Conservation (phyloP, 2,888 invertebrate species). For the Idaea aversata region DNA sequence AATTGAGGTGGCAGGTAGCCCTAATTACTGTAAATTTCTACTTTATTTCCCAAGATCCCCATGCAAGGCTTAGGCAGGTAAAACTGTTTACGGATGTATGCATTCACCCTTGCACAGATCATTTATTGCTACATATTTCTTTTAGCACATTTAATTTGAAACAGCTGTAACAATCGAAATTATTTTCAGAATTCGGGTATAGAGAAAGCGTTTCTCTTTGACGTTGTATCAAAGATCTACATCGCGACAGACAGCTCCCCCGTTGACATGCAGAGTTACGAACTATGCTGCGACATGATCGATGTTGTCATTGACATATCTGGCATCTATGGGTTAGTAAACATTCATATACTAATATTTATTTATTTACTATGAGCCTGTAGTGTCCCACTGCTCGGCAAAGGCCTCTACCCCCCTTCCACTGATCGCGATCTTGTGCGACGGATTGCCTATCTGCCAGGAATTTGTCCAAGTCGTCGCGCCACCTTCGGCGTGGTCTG, state of each 20-base stretch:
- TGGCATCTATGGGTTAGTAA: slow-evolving; percentile 95
- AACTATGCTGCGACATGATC: slow-evolving; percentile 99
- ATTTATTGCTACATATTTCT: background rate
- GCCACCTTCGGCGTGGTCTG: no score
- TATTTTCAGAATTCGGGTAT: slow-evolving; percentile 96
- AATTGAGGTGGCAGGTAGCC: no score
- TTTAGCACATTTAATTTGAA: slow-evolving; percentile 12
- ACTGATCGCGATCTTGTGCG: no score
- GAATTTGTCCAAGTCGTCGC: no score
- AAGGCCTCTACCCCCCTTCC: no score
- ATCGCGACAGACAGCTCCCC: slow-evolving; percentile 99
- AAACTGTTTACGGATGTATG: no score
- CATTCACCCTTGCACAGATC: background rate
- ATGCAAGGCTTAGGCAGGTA: no score
- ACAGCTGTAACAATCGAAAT: background rate
- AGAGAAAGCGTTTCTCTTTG: slow-evolving; percentile 99
- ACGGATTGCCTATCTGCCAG: no score
- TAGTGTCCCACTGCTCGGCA: no score
- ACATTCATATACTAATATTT: slow-evolving; percentile 5
- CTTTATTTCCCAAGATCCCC: no score
- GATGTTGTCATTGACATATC: slow-evolving; percentile 99
- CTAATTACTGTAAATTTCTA: no score
- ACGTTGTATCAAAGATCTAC: slow-evolving; percentile 99
- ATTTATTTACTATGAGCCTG: background rate
- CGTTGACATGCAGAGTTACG: slow-evolving; percentile 99